Conservation (phyloP, 1,140 invertebrate genomes). For the Pseudoatta argentina region DNA sequence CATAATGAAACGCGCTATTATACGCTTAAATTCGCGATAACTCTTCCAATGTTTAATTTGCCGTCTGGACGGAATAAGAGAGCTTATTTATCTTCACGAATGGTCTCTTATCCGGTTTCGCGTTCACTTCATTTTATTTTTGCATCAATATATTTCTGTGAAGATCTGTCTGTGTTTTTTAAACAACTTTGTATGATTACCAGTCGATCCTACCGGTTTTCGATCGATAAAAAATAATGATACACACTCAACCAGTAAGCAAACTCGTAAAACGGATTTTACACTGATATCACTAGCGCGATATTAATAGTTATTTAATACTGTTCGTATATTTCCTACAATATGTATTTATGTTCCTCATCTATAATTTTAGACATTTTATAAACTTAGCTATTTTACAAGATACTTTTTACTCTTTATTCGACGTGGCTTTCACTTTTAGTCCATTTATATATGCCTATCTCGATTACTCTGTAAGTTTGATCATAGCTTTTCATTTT, state of each 20-base stretch:
- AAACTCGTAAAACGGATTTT: not conserved
- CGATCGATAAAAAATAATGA: not conserved
- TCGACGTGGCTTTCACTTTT: not conserved
- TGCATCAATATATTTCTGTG: not conserved
- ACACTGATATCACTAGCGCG: not conserved
- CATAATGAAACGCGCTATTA: slow-evolving; percentile 26
- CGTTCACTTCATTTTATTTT: not conserved
- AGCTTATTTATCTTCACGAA: slow-evolving; percentile 39
- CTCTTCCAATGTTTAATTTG: slow-evolving; percentile 38
- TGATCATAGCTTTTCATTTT: not conserved
- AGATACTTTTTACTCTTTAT: not conserved
- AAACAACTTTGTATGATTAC: not conserved
- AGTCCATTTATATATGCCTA: not conserved
- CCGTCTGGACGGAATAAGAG: slow-evolving; percentile 22
- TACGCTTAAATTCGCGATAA: slow-evolving; percentile 30
- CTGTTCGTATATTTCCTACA: not conserved
- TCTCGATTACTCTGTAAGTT: not conserved
- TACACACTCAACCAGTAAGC: not conserved
- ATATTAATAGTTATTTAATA: not conserved
- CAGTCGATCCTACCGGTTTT: not conserved
- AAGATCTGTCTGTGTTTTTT: not conserved
- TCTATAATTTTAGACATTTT: not conserved
- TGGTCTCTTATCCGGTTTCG: slow-evolving; percentile 29
- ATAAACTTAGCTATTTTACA: not conserved
- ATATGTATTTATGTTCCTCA: no score